Percentiles rank a stretch among this genome's conserved stretches.
These are phyloP conservation scores for Lordiphosa fenestrarum DNA, from an alignment of 2,888 invertebrate genomes.

Conservation along the genomic window DNA sequence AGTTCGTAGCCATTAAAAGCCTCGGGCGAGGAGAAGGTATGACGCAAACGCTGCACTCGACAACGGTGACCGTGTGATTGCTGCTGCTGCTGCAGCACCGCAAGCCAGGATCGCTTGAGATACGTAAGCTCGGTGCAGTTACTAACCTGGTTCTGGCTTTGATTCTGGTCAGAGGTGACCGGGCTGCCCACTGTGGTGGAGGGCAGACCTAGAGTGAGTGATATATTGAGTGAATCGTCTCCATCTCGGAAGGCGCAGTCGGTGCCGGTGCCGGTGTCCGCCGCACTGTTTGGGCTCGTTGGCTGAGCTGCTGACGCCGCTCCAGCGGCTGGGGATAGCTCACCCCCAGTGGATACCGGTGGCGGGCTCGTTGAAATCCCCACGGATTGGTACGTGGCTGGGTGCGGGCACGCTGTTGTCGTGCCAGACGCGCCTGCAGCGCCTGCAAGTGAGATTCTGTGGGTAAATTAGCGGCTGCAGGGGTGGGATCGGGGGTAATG, in stretches of 20 bases:
- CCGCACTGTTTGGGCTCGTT: constrained; percentile 67
- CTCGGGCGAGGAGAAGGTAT: constrained; percentile 79
- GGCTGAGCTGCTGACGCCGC: constrained; percentile 54
- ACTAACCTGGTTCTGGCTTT: constrained; percentile 37
- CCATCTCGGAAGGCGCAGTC: constrained; percentile 77
- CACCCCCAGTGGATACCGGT: constrained; percentile 77
- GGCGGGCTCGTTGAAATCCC: constrained; percentile 75
- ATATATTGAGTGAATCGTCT: constrained; percentile 79
- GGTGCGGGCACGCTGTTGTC: constrained; percentile 48
- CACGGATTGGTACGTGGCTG: constrained; percentile 56
- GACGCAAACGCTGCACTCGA: constrained; percentile 76
- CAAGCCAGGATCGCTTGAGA: constrained; percentile 78
- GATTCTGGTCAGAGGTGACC: constrained; percentile 28
- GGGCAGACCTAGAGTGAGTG: constrained; percentile 78
- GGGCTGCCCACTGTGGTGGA: constrained; percentile 48
- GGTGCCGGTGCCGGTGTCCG: constrained; percentile 78
- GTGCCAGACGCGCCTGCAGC: constrained; percentile 76
- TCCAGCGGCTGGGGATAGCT: constrained; percentile 70
- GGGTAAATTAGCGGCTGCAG: constrained; percentile 64
- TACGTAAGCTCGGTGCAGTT: constrained; percentile 78
- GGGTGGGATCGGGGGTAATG: constrained; percentile 18
- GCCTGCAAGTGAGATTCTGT: constrained; percentile 80
- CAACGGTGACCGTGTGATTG: constrained; percentile 58
- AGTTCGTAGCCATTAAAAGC: constrained; percentile 71
- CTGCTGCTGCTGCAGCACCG: constrained; percentile 69